Evolutionary conservation across 2,113 vertebrate species (phyloP), one percentile per base, ranked within the genome.

Genomic region (Chaenogobius annularis): DNA sequence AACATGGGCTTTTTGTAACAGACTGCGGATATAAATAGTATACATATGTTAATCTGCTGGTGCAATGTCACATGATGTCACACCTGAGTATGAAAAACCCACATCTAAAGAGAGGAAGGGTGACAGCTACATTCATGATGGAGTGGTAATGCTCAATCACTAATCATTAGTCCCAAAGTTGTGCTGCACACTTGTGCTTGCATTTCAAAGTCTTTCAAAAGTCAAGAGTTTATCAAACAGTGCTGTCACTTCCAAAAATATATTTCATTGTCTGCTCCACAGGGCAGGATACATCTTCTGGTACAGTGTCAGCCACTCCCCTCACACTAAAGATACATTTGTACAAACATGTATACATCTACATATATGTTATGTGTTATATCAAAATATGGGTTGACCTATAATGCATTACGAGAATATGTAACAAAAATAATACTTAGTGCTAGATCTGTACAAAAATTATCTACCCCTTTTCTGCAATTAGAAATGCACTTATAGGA

Each of bases 211-310:
- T 88, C 82, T 86, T 85, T 79, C 65, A 69, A 79, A 75, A 80
- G 80, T 81, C 85, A 82, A 81, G 80, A 91, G 79, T 83, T 85
- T 88, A 43, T 78, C 66, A 22, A 89, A 91, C 88, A 90, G 83
- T 90, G 89, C 91, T 90, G 88, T 88, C 90, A 91, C 85, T 88
- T 91, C 86, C 89, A 89, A 88, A 90, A 89, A 89, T 83, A 91
- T 84, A 90, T 89, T 89, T 92, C 85, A 92, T 87, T 81, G 85
- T 93, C 92, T 94, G 93, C 92, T 93, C 93, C 92, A 94, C 92
- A 94, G 93, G 92, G 93, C 93, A 94, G 92, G 87, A 93, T 91
- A 91, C 91, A 91, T 92, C 87, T 86, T 93, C 91, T 93, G 88
- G 87, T 92, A 92, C 91, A 93, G 92, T 93, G 92, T 93, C 92